Evolutionary conservation across 2,797 vertebrate genomes (phyloP).

Genomic region (Poecilia wingei): DNA sequence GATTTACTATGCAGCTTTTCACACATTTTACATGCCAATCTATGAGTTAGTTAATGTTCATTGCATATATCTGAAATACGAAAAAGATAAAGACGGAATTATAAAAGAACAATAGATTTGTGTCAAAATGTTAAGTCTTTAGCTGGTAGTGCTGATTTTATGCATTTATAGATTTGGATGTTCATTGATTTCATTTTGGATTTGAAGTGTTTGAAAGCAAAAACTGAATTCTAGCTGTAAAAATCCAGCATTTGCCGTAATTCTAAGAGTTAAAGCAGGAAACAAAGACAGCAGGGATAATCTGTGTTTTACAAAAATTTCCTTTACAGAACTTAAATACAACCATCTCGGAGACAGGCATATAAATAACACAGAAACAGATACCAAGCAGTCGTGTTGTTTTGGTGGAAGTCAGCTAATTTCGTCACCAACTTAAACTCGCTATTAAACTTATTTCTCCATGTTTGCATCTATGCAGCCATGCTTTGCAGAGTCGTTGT

Average conservation of each 20-base stretch:
- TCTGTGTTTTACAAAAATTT: not conserved
- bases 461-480: constrained; percentile 20
- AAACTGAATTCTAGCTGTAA: not conserved
- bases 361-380: not conserved
- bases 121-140: not conserved
- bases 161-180: not conserved
- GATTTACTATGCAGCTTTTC: not conserved
- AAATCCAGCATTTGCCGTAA: not conserved
- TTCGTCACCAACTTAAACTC: constrained; percentile 26
- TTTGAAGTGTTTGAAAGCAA: not conserved
- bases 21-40: not conserved
- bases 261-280: not conserved
- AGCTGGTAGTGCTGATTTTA: not conserved
- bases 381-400: not conserved
- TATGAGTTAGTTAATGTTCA: not conserved
- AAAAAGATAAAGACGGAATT: not conserved
- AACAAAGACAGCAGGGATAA: not conserved
- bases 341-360: not conserved
- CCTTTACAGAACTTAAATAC: not conserved
- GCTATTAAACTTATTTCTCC: constrained; percentile 3
- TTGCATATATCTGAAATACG: not conserved
- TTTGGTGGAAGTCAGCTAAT: constrained; percentile 28
- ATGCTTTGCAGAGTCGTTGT: constrained; percentile 19
- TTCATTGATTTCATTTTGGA: not conserved
- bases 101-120: not conserved